Conservation (phyloP, 2,113 vertebrate species). For the Notechis scutatus region DNA sequence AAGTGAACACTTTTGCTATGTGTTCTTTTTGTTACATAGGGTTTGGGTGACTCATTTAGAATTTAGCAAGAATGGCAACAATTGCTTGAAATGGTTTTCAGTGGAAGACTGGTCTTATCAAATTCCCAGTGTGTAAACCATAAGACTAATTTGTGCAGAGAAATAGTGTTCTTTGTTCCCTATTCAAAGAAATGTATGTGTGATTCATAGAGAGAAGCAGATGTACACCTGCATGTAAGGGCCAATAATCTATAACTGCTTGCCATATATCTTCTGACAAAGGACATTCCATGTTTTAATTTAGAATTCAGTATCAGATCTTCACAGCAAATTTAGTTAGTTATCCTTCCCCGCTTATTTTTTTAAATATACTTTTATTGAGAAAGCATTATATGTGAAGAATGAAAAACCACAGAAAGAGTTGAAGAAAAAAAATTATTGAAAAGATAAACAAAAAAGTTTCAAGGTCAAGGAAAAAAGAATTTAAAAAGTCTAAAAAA, state of each 20-base stretch:
- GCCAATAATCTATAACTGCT: not conserved
- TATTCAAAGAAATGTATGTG: not conserved
- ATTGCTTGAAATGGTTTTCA: not conserved
- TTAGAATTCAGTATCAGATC: not conserved
- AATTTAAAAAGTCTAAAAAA: not conserved
- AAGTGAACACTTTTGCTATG: not conserved
- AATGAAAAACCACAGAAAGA: not conserved
- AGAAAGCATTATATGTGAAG: not conserved
- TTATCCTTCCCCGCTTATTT: not conserved
- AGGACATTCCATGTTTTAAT: not conserved
- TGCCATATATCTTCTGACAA: not conserved
- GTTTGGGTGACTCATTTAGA: not conserved
- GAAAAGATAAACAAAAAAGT: not conserved
- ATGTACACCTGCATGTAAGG: not conserved
- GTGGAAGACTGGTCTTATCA: not conserved
- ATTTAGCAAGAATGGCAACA: constrained; percentile 19
- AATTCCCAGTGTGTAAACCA: not conserved
- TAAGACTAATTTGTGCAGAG: not conserved
- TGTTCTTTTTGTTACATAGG: not conserved
- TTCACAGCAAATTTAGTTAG: not conserved
- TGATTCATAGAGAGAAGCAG: not conserved
- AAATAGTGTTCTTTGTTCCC: not conserved
- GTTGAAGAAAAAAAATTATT: not conserved
- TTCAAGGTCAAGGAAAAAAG: not conserved
- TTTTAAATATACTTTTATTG: not conserved